These are phyloP conservation scores for Catharus ustulatus DNA, from an alignment of 2,797 vertebrate species.

Conservation along the genomic window DNA sequence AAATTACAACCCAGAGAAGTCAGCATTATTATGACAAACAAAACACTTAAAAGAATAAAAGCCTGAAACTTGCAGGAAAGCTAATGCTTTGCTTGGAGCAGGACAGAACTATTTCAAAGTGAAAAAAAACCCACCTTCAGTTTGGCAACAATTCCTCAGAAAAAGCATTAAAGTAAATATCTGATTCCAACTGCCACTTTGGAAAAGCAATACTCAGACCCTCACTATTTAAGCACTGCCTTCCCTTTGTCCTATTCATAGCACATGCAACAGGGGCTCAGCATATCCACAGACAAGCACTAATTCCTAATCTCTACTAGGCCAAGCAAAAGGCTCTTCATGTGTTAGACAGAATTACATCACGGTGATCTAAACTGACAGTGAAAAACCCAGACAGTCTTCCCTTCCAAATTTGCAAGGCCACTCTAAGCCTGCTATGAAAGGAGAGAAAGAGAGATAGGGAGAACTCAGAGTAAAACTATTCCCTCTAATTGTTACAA, in stretches of 20 bases:
- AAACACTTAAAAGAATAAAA: not conserved
- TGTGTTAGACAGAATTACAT: constrained; percentile 58
- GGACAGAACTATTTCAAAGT: not conserved
- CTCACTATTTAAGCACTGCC: not conserved
- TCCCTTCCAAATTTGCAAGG: constrained; percentile 48
- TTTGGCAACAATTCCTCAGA: not conserved
- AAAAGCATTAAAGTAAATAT: not conserved
- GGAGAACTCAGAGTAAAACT: not conserved
- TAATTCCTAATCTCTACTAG: constrained; percentile 67
- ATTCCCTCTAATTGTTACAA: not conserved
- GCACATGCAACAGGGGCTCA: constrained; percentile 40
- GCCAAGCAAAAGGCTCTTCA: constrained; percentile 60
- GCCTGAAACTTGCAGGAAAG: not conserved
- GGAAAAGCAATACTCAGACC: not conserved
- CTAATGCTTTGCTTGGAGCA: not conserved
- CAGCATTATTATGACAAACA: not conserved
- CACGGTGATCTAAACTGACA: constrained; percentile 58
- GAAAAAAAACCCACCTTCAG: not conserved
- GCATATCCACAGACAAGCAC: constrained; percentile 34
- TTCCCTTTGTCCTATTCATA: constrained; percentile 55
- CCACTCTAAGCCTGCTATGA: constrained; percentile 40
- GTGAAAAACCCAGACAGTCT: constrained; percentile 49
- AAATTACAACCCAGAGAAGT: not conserved
- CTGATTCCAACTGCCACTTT: not conserved
- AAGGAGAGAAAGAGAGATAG: not conserved